These are phyloP conservation scores for Patella caerulea DNA, from an alignment of 2,888 invertebrate genomes.

Conservation along the genomic window DNA sequence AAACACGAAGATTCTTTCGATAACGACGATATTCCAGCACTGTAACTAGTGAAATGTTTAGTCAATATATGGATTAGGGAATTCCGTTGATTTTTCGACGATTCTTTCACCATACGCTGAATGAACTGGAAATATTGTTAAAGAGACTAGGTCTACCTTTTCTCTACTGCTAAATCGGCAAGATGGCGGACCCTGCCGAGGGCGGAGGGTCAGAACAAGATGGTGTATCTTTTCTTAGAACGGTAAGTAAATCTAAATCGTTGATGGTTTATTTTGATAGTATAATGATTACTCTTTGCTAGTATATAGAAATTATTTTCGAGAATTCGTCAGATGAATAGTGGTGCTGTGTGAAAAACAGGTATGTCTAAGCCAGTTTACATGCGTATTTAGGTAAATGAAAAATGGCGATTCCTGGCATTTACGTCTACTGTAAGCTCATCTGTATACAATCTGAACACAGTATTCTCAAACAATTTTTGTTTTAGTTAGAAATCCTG, in stretches of 20 bases:
- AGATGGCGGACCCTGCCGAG: constrained; percentile 71
- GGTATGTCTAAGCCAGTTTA: too few species aligned
- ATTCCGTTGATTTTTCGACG: background rate
- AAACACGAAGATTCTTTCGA: constrained; percentile 1
- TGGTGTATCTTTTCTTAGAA: constrained; percentile 99
- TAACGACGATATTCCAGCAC: constrained; percentile 3
- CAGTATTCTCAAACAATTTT: too few species aligned
- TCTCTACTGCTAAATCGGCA: constrained; percentile 12
- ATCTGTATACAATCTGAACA: too few species aligned
- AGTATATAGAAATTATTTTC: too few species aligned
- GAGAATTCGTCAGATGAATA: too few species aligned
- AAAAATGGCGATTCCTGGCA: too few species aligned
- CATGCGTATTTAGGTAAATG: too few species aligned
- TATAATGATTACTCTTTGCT: background rate
- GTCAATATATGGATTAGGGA: background rate
- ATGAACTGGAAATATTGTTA: constrained; percentile 16
- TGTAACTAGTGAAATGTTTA: background rate
- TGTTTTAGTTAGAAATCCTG: too few species aligned
- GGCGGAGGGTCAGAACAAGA: constrained; percentile 96
- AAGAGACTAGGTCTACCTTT: constrained; percentile 10
- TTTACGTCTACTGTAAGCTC: too few species aligned
- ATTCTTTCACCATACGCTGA: background rate
- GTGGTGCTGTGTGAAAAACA: too few species aligned
- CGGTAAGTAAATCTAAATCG: constrained; percentile 81
- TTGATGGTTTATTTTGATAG: constrained; percentile 4